phyloP scores from a whole-genome alignment of 1,140 invertebrate species.

The Calephelis nemesis region DNA sequence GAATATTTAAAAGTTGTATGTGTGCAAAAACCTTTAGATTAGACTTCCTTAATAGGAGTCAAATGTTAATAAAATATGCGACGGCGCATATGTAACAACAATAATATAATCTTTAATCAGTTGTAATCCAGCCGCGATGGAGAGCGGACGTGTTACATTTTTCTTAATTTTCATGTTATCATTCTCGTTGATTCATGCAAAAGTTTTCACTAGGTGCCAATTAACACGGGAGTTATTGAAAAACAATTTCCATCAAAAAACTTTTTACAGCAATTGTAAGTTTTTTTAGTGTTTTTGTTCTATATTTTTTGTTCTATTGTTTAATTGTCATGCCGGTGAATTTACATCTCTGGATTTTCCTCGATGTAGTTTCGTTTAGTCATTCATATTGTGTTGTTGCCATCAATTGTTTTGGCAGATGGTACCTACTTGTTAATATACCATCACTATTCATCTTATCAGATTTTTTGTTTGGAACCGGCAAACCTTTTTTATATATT shows the following conservation, averaged over 20 bases:
- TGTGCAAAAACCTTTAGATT: background rate
- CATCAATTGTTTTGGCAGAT: background rate
- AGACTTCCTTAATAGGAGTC: conserved; percentile 18
- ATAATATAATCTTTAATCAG: conserved; percentile 38
- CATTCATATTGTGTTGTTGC: background rate
- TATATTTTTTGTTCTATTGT: conserved; percentile 20
- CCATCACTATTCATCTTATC: too few relatives aligned
- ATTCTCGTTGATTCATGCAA: conserved; percentile 40
- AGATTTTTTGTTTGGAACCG: background rate
- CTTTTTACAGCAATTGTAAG: conserved; percentile 80
- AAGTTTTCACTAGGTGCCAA: conserved; percentile 78
- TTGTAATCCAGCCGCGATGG: conserved; percentile 46
- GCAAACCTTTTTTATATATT: too few relatives aligned
- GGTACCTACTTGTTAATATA: too few relatives aligned
- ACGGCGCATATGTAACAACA: conserved; percentile 35
- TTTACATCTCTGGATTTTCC: conserved; percentile 21
- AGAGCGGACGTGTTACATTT: conserved; percentile 39
- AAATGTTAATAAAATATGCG: conserved; percentile 52
- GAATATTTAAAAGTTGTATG: too few relatives aligned
- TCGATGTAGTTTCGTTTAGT: conserved; percentile 2
- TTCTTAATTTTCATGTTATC: conserved; percentile 41
- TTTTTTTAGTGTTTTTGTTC: conserved; percentile 32
- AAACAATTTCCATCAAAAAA: conserved; percentile 71
- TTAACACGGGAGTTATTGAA: conserved; percentile 75
- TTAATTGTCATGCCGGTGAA: conserved; percentile 18